Conservation (phyloP, 1,140 invertebrate genomes). For the Luehdorfia chinensis region DNA sequence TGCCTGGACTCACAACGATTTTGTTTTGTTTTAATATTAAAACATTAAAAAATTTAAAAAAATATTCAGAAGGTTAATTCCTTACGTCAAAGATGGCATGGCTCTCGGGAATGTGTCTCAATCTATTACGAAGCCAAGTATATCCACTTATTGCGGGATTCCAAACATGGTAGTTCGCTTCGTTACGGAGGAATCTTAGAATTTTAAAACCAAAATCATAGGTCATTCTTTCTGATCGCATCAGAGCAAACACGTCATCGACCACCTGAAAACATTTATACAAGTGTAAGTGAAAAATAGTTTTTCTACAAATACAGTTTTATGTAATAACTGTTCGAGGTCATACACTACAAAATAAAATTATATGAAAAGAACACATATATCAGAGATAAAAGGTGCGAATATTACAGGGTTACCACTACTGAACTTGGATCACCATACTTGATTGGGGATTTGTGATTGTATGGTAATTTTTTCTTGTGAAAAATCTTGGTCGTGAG, state of each 20-base stretch:
- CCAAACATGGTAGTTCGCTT: constrained; percentile 83
- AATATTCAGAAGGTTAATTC: too few relatives aligned
- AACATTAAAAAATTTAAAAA: too few relatives aligned
- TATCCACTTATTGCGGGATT: constrained; percentile 79
- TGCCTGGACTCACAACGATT: too few relatives aligned
- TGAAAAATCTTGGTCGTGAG: too few relatives aligned
- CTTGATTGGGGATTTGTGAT: too few relatives aligned
- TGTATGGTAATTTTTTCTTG: too few relatives aligned
- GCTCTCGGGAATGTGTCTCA: constrained; percentile 46
- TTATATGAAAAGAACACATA: too few relatives aligned
- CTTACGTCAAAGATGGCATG: constrained; percentile 60
- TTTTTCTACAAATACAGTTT: not conserved
- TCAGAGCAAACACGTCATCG: constrained; percentile 86
- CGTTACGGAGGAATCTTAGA: constrained; percentile 79
- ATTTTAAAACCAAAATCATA: constrained; percentile 78
- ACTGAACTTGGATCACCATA: too few relatives aligned
- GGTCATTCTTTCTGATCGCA: constrained; percentile 62
- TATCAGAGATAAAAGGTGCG: too few relatives aligned
- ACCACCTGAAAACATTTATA: constrained; percentile 80
- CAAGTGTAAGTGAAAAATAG: constrained; percentile 4
- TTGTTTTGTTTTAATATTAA: too few relatives aligned
- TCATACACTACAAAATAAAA: too few relatives aligned
- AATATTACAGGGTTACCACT: too few relatives aligned
- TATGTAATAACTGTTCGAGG: not conserved
- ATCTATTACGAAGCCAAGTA: constrained; percentile 70